Evolutionary conservation across 2,113 vertebrate genomes (phyloP).

Genomic region (Pelecanus crispus): DNA sequence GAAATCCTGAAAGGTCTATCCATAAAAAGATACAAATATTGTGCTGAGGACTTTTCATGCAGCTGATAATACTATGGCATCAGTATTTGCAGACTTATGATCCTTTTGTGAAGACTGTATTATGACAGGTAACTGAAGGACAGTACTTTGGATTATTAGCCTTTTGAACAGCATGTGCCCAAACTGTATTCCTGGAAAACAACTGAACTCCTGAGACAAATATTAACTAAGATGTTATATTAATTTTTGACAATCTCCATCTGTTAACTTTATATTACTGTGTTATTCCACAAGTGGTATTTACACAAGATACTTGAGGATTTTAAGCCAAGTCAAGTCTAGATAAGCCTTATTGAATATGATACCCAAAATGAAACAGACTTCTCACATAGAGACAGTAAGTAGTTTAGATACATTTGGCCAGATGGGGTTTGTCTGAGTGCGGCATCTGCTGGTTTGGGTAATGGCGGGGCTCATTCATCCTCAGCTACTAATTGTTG

Average conservation of each 20-base stretch:
- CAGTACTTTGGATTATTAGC: background rate
- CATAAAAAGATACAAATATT: background rate
- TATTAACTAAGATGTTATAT: background rate
- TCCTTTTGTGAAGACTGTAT: background rate
- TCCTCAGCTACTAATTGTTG: background rate
- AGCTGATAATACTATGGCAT: background rate
- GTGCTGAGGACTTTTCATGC: background rate
- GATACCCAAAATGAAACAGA: background rate
- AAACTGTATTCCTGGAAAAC: background rate
- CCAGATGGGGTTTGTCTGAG: background rate
- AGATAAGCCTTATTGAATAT: background rate
- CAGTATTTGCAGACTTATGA: background rate
- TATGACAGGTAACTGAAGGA: background rate
- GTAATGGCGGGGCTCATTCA: background rate
- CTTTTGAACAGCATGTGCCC: background rate
- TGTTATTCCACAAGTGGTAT: background rate
- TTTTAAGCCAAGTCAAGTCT: background rate
- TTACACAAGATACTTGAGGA: background rate
- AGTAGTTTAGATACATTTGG: background rate
- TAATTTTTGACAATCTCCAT: constrained; percentile 2
- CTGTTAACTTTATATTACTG: background rate
- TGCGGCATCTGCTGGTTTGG: background rate
- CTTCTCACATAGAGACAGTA: background rate
- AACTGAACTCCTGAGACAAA: background rate
- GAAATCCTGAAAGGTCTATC: background rate